Evolutionary conservation across 2,113 vertebrate species (phyloP).

Genomic region (Panthera leo): DNA sequence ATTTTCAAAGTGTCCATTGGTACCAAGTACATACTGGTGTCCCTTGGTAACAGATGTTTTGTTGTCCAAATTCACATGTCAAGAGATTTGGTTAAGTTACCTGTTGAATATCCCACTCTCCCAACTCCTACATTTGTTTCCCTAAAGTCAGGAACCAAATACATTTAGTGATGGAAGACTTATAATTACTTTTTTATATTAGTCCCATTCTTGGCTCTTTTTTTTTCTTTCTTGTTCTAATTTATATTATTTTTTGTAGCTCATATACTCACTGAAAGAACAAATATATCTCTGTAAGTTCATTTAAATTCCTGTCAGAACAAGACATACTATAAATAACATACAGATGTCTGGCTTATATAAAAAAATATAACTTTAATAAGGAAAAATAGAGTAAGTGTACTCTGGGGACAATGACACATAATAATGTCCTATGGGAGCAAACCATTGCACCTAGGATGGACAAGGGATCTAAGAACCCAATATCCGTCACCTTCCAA

Average conservation of each 20-base stretch:
- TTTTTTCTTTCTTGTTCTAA: neutral
- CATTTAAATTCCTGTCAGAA: slow-evolving; percentile 46
- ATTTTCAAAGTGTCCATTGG: neutral
- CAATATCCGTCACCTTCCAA: neutral
- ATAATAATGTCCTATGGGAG: neutral
- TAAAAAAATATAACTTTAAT: slow-evolving; percentile 65
- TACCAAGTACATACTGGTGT: neutral
- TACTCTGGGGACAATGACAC: neutral
- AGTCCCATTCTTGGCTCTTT: slow-evolving; percentile 6
- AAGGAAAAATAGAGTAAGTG: neutral
- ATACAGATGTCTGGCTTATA: neutral
- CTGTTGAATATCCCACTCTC: neutral
- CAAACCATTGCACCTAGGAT: neutral
- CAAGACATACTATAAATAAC: slow-evolving; percentile 31
- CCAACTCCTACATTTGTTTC: neutral
- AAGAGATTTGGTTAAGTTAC: slow-evolving; percentile 26
- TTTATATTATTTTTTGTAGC: neutral
- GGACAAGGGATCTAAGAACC: neutral
- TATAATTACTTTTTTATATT: neutral
- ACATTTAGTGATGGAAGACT: neutral
- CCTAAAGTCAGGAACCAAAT: slow-evolving; percentile 20
- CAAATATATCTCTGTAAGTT: neutral
- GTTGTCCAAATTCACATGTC: neutral
- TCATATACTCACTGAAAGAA: slow-evolving; percentile 30
- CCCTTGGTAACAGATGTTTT: neutral